Evolutionary conservation across 2,888 invertebrate species (phyloP).

Genomic region (Rambutsinella grinnellia): DNA sequence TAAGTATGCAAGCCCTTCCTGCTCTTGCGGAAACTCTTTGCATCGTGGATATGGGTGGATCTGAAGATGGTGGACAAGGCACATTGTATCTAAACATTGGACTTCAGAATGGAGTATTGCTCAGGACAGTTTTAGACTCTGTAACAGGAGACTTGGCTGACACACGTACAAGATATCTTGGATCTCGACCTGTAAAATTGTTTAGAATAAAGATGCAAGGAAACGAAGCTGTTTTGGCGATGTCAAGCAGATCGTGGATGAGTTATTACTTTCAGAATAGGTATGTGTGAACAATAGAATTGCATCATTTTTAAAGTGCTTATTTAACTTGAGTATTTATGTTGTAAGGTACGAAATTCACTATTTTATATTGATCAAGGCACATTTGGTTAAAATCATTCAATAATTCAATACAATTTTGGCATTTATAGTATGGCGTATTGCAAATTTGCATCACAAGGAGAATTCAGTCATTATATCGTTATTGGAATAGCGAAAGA

Average conservation of each 20-base stretch:
- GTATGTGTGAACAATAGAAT: no score
- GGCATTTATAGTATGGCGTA: slow-evolving; percentile 76
- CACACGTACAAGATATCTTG: slow-evolving; percentile 96
- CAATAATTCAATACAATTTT: no score
- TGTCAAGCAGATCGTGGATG: slow-evolving; percentile 98
- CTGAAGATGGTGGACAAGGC: slow-evolving; percentile 73
- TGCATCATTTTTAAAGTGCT: no score
- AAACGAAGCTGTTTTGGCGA: slow-evolving; percentile 95
- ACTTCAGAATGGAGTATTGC: slow-evolving; percentile 93
- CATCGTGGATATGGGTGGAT: slow-evolving; percentile 91
- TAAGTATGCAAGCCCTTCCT: slow-evolving; percentile 97
- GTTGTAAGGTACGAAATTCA: no score
- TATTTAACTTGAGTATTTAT: no score
- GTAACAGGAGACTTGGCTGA: slow-evolving; percentile 97
- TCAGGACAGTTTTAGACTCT: slow-evolving; percentile 94
- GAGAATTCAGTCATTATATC: slow-evolving; percentile 75
- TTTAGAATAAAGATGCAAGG: slow-evolving; percentile 97
- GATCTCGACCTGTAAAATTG: slow-evolving; percentile 94
- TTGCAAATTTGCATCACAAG: slow-evolving; percentile 81
- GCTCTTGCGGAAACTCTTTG: slow-evolving; percentile 97
- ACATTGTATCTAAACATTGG: slow-evolving; percentile 96
- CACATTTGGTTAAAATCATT: no score
- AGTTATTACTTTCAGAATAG: slow-evolving; percentile 97
- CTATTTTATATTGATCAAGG: no score
- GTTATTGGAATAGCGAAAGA: slow-evolving; percentile 94